Percentiles rank a stretch among this genome's conserved stretches.
These are phyloP conservation scores for Anthopleura sola DNA, from an alignment of 64 coral and sea anemone species.

Conservation along the genomic window DNA sequence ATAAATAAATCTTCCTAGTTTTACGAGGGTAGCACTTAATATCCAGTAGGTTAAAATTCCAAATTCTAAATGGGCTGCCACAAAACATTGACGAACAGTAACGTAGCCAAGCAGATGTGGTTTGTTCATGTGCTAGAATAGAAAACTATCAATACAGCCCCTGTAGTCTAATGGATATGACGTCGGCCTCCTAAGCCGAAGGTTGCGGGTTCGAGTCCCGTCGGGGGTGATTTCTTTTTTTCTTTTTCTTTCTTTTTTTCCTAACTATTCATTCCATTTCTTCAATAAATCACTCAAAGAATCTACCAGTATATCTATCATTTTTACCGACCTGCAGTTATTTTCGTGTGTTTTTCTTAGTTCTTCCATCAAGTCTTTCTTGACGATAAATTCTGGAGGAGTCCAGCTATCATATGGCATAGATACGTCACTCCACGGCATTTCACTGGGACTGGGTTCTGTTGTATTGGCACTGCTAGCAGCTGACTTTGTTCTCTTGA, in stretches of 20 bases:
- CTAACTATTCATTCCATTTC: too few relatives aligned
- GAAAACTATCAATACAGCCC: neutral
- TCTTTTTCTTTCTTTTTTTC: neutral
- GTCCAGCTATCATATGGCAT: slow-evolving; percentile 80
- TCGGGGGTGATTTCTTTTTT: slow-evolving; percentile 9
- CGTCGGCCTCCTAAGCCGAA: slow-evolving; percentile 26
- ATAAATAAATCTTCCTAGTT: too few relatives aligned
- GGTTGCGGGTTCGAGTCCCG: slow-evolving; percentile 24
- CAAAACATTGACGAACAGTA: too few relatives aligned
- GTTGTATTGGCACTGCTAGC: slow-evolving; percentile 1
- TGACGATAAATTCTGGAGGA: slow-evolving; percentile 76
- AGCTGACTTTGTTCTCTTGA: slow-evolving; percentile 68
- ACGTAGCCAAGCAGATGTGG: too few relatives aligned
- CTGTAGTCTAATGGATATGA: slow-evolving; percentile 28
- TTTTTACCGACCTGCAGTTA: slow-evolving; percentile 68
- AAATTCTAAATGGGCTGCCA: too few relatives aligned
- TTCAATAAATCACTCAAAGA: too few relatives aligned
- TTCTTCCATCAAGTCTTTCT: slow-evolving; percentile 70
- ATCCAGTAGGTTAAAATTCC: too few relatives aligned
- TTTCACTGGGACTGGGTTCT: slow-evolving; percentile 27
- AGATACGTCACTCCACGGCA: slow-evolving; percentile 49
- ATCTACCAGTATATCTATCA: too few relatives aligned
- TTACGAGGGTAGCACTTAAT: too few relatives aligned
- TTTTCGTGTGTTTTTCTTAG: slow-evolving; percentile 69
- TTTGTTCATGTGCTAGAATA: too few relatives aligned